Evolutionary conservation across 2,888 invertebrate species (phyloP).

Genomic region (Patella caerulea): DNA sequence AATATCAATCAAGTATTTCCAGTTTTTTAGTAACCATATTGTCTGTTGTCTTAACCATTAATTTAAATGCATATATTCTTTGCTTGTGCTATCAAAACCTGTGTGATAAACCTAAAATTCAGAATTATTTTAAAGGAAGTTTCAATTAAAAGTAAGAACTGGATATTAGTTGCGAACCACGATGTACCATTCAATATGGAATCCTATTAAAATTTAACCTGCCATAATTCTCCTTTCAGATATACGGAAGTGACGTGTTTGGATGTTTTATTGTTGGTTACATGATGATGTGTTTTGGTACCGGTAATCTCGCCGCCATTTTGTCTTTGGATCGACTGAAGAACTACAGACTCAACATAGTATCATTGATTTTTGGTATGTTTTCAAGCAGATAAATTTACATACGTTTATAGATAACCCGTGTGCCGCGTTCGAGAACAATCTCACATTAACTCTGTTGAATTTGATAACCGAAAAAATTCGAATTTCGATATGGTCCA

Average conservation of each 20-base stretch:
- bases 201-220: neutral
- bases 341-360: slow-evolving; percentile 19
- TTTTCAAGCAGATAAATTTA: neutral
- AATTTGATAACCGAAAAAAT: no score
- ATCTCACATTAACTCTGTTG: no score
- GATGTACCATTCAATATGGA: neutral
- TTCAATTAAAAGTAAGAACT: no score
- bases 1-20: no score
- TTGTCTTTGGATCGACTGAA: slow-evolving; percentile 53
- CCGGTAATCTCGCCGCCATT: slow-evolving; percentile 53
- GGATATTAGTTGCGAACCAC: neutral
- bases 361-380: neutral
- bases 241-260: slow-evolving; percentile 37
- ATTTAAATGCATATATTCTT: no score
- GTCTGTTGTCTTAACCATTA: no score
- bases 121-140: no score
- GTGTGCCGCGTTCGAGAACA: no score
- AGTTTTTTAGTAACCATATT: no score
- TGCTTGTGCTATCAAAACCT: no score
- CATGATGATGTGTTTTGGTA: slow-evolving; percentile 63
- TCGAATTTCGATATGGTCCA: no score
- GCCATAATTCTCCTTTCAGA: slow-evolving; percentile 17
- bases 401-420: neutral
- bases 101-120: no score
- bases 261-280: slow-evolving; percentile 56